Evolutionary conservation across 2,797 vertebrate genomes (phyloP), one percentile per base, ranked within the genome.

Genomic region (Saxicola maurus): DNA sequence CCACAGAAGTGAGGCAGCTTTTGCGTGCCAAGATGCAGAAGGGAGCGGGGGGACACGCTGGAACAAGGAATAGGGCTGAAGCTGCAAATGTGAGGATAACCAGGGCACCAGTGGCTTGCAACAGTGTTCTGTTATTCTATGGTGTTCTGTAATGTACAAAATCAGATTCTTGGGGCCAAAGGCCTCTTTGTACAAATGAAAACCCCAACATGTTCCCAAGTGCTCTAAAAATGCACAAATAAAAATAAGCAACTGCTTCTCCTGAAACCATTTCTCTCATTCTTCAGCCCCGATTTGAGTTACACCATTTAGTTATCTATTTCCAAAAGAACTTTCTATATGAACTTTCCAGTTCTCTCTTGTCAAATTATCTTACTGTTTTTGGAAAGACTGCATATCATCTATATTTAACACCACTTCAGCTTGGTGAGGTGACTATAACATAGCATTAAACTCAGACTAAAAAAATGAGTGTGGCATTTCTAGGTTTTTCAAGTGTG

Each of bases 371-470:
- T 81, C 87, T 82, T 90, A 67, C 87, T 61, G 83, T 82, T 94
- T 95, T 92, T 82, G 78, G 82, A 92, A 92, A 91, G 91, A 83
- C 78, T 91, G 53, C 75, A 21, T 84, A 88, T 93, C 83, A 77
- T 92, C 91, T 95, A 95, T 91, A 93, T 95, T 93, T 95, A 95
- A 94, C 86, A 84, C 52, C 64, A 66, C 76, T 93, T 94, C 91
- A 92, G 86, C 75, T 90, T 87, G 81, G 74, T 86, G 85, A 93
- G 90, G 92, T 93, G 90, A 94, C 86, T 94, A 76, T 78, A 93
- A 82, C 89, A 78, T 72, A 95, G 76, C 87, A 91, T 93, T 93
- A 93, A 93, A 92, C 89, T 82, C 89, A 87, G 82, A 75, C 62
- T 74, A 67, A 92, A 94, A 94, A 93, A 93, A 92, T 25, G 38